Evolutionary conservation across 2,888 invertebrate genomes (phyloP).

Genomic region (Himalopsyche kuldschensis): DNA sequence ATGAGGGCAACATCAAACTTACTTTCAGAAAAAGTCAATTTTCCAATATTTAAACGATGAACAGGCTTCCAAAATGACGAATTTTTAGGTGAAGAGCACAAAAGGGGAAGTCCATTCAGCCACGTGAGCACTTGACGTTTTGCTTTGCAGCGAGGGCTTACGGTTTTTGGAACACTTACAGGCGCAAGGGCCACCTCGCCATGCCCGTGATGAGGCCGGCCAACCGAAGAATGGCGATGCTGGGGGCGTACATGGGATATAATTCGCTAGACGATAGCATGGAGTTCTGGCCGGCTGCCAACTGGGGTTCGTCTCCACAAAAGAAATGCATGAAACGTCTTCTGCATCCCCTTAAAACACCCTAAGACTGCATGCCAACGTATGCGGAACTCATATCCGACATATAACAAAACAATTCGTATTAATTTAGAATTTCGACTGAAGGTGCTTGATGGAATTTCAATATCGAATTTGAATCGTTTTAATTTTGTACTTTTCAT

Average conservation of each 20-base stretch:
- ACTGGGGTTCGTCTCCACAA: constrained; percentile 61
- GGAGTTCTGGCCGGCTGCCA: constrained; percentile 63
- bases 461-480: no score
- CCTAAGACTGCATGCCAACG: constrained; percentile 3
- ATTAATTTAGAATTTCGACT: no score
- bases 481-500: no score
- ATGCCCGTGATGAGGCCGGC: constrained; percentile 37
- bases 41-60: not conserved
- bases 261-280: constrained; percentile 59
- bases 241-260: constrained; percentile 58
- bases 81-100: not conserved
- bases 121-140: constrained; percentile 48
- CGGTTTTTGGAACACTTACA: constrained; percentile 63
- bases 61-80: not conserved
- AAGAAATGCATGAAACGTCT: constrained; percentile 31
- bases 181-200: constrained; percentile 42
- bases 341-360: constrained; percentile 8
- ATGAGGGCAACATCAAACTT: no score
- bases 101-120: not conserved
- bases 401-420: no score
- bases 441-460: no score
- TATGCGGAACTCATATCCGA: not conserved
- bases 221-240: constrained; percentile 50
- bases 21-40: not conserved
- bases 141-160: constrained; percentile 62